Evolutionary conservation across 2,888 invertebrate genomes (phyloP), one percentile per base, ranked within the genome.

Genomic region (Xestia c-nigrum): DNA sequence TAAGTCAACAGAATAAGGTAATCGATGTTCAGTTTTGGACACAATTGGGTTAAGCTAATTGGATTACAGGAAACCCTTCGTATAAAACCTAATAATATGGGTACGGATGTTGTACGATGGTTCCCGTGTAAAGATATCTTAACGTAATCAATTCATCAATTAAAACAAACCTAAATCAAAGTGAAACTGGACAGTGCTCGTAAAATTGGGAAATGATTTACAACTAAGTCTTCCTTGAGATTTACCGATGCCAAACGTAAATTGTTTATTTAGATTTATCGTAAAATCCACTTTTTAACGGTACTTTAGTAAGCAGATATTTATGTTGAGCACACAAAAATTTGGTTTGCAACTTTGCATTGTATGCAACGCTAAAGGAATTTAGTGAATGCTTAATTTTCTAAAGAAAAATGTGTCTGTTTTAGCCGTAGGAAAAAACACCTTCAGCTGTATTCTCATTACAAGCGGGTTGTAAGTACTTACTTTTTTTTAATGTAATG

Each of bases 41-140:
- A 92, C 94, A 94, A 95, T 95, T 95, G 93, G 94, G 94, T 94
- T 94, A 94, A 87, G 89, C 89, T 95, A 95, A 96, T 95, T 94
- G 94, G 94, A 94, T 95, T 92, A 94, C 91, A 92, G 91, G 94
- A 95, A 95, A 94, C 94, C 95, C 92, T 92, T 93, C 92, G 90
- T 85, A 93, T 89, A 90, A 87, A 90, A 91, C 90, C 87, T 90
- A 89, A 90, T 90, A 89, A 65, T 74, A 79, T 43, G 43, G 43
- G 38, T 86, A 81, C 85, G 83, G 82, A 87, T 89, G 86, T 89
- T 85, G 80, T 86, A 14, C 65, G 69, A 74, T 79, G 84, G 81
- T 87, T 78, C 74, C 50, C 52, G 47, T 74, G 57, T 52, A 46
- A 52, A 76, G 2, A 80, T 66, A 52, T 72, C 21, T 59, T 73